Evolutionary conservation across 2,113 vertebrate species (phyloP).

Genomic region (Gorsachius goisagi): DNA sequence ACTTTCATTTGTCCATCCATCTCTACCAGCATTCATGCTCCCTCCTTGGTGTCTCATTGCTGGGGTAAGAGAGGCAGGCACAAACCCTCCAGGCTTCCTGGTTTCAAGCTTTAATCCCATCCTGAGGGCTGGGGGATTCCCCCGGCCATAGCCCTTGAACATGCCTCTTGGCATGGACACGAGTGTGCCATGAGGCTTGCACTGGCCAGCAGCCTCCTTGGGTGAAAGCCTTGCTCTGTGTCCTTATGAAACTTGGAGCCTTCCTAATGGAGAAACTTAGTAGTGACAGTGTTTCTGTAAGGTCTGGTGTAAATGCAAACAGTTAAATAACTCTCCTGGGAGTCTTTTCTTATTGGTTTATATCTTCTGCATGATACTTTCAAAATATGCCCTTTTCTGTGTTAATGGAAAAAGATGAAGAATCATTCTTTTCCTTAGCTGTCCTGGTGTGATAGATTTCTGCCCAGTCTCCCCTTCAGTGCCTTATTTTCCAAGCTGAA

Average conservation of each 20-base stretch:
- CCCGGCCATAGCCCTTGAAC: neutral
- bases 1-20: neutral
- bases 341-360: neutral
- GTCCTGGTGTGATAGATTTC: neutral
- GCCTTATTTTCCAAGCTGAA: neutral
- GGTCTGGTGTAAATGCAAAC: neutral
- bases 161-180: neutral
- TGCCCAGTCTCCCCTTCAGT: neutral
- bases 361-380: neutral
- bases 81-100: neutral
- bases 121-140: neutral
- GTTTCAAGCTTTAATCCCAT: neutral
- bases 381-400: slow-evolving; percentile 27
- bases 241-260: neutral
- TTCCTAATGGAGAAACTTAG: neutral
- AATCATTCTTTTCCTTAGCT: neutral
- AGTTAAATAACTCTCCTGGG: neutral
- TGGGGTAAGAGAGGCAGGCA: neutral
- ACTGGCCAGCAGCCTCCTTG: neutral
- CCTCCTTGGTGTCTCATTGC: neutral
- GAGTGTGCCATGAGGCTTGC: neutral
- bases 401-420: slow-evolving; percentile 4
- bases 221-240: neutral
- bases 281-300: neutral
- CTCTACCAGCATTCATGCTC: neutral